Conservation (phyloP, 2,797 vertebrate genomes). For the Phoxinus dragarum region DNA sequence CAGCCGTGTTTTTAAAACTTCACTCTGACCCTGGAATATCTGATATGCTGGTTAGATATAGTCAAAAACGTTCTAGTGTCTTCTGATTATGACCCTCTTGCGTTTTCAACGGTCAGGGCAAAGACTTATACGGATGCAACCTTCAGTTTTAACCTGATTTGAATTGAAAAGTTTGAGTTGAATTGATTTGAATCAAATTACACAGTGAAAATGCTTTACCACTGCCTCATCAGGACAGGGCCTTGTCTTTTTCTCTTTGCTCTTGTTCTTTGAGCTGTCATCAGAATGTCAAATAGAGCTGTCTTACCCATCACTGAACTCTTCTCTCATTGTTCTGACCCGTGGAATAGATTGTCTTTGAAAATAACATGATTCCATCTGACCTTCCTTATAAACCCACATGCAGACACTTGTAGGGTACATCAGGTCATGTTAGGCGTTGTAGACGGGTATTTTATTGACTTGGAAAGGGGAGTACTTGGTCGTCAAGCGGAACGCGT, state of each 20-base stretch:
- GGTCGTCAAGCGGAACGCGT: background rate
- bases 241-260: slow-evolving; percentile 53
- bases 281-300: slow-evolving; percentile 52
- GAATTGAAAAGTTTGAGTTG: slow-evolving; percentile 35
- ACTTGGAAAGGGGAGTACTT: slow-evolving; percentile 7
- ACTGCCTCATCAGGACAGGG: slow-evolving; percentile 45
- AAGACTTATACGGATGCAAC: slow-evolving; percentile 29
- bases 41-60: background rate
- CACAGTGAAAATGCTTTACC: slow-evolving; percentile 38
- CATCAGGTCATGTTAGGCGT: slow-evolving; percentile 30
- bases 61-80: background rate
- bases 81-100: background rate
- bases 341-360: slow-evolving; percentile 51
- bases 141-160: slow-evolving; percentile 31
- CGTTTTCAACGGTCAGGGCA: slow-evolving; percentile 5
- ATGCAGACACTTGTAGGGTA: slow-evolving; percentile 36
- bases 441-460: slow-evolving; percentile 2
- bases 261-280: slow-evolving; percentile 53
- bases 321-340: slow-evolving; percentile 49
- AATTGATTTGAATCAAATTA: slow-evolving; percentile 47
- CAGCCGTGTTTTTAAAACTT: background rate
- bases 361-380: slow-evolving; percentile 51
- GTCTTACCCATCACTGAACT: slow-evolving; percentile 57
- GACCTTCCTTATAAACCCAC: slow-evolving; percentile 42
- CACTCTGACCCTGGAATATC: background rate